phyloP scores from a whole-genome alignment of 2,113 vertebrate genomes.

The Scartelaos histophorus region DNA sequence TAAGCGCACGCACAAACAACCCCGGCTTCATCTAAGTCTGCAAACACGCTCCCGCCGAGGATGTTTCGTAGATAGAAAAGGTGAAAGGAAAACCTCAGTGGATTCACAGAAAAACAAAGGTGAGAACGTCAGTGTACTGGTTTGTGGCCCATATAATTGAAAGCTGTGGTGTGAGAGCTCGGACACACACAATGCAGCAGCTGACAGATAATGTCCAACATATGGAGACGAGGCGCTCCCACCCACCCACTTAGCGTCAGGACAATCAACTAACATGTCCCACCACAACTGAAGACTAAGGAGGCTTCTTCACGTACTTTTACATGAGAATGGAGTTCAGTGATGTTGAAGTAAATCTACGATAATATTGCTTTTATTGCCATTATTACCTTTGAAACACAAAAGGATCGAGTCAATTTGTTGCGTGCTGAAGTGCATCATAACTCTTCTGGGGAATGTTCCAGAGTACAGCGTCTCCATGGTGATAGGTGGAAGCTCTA shows the following conservation, averaged over 20 bases:
- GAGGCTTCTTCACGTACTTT: neutral
- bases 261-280: constrained; percentile 32
- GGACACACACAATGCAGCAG: constrained; percentile 57
- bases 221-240: constrained; percentile 48
- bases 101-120: constrained; percentile 35
- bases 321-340: neutral
- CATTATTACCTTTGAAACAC: too few relatives aligned
- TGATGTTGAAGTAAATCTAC: too few relatives aligned
- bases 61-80: constrained; percentile 33
- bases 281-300: neutral
- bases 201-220: constrained; percentile 66
- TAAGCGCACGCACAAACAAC: constrained; percentile 33
- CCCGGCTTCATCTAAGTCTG: constrained; percentile 2
- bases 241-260: constrained; percentile 43
- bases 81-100: constrained; percentile 26
- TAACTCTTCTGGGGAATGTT: too few relatives aligned
- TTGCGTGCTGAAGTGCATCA: too few relatives aligned
- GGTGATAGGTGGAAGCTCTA: too few relatives aligned
- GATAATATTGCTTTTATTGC: too few relatives aligned
- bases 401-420: too few relatives aligned
- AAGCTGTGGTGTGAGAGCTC: constrained; percentile 45
- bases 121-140: constrained; percentile 58
- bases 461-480: too few relatives aligned
- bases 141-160: constrained; percentile 68
- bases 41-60: constrained; percentile 24